Percentiles rank a stretch among this genome's conserved stretches.
Evolutionary conservation across 2,797 vertebrate species (phyloP).

Genomic region (Crocidura indochinensis): DNA sequence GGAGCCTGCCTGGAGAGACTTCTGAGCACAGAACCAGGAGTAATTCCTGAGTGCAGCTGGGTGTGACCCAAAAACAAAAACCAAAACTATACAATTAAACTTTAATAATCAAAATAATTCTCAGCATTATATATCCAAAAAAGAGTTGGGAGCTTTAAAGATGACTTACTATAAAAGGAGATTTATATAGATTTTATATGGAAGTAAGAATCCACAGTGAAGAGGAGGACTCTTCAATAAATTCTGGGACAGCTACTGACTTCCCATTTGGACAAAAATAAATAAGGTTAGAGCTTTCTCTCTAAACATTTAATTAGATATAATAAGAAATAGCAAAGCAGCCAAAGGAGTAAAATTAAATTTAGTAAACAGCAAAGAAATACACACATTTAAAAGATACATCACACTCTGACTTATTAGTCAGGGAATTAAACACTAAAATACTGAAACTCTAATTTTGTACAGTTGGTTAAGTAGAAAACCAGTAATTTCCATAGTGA

Average conservation of each 20-base stretch:
- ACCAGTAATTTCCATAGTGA: slow-evolving; percentile 21
- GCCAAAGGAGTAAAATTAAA: slow-evolving; percentile 38
- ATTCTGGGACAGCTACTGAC: slow-evolving; percentile 11
- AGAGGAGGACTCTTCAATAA: slow-evolving; percentile 47
- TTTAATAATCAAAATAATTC: slow-evolving; percentile 49
- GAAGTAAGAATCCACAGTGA: slow-evolving; percentile 35
- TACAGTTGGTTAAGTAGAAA: not conserved
- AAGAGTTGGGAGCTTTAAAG: slow-evolving; percentile 19
- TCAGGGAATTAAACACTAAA: slow-evolving; percentile 34
- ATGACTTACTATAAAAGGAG: not conserved
- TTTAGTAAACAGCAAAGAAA: not conserved
- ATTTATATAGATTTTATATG: slow-evolving; percentile 38
- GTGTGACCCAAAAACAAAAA: too few species aligned
- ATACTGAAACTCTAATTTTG: not conserved
- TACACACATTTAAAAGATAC: slow-evolving; percentile 38
- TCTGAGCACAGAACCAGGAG: too few species aligned
- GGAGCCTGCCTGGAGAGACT: too few species aligned
- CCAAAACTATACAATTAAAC: not conserved
- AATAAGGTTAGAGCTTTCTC: slow-evolving; percentile 26
- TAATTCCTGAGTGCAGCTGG: too few species aligned
- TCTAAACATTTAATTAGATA: slow-evolving; percentile 55
- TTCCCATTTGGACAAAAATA: slow-evolving; percentile 36
- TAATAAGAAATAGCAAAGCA: slow-evolving; percentile 48
- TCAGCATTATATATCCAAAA: not conserved
- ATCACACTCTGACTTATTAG: not conserved